These are phyloP conservation scores for Hippoglossus hippoglossus DNA, from an alignment of 2,797 vertebrate species.

Conservation along the genomic window DNA sequence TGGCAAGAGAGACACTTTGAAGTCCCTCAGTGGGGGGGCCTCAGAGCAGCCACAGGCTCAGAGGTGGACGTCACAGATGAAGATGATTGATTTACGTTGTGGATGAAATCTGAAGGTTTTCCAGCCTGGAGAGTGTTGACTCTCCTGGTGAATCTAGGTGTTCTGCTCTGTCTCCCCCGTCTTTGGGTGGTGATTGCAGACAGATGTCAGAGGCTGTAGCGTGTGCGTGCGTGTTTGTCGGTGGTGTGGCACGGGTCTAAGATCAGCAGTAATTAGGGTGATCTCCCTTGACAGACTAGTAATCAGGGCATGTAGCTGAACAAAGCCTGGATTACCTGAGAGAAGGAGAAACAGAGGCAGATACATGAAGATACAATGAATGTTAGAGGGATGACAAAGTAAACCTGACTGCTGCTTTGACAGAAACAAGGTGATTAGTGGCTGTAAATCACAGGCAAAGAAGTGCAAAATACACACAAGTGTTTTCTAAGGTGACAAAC, in stretches of 20 bases:
- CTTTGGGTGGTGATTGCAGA: slow-evolving; percentile 21
- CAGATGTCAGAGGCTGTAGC: slow-evolving; percentile 42
- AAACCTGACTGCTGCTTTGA: slow-evolving; percentile 10
- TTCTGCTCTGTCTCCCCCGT: background rate
- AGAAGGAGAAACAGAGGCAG: slow-evolving; percentile 37
- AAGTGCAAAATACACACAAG: background rate
- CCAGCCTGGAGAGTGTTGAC: background rate
- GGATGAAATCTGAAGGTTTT: background rate
- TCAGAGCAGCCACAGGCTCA: slow-evolving; percentile 27
- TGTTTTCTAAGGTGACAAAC: background rate
- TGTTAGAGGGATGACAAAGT: slow-evolving; percentile 2
- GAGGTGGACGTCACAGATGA: slow-evolving; percentile 17
- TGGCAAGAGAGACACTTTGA: slow-evolving; percentile 34
- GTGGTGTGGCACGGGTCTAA: slow-evolving; percentile 38
- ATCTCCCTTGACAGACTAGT: slow-evolving; percentile 73
- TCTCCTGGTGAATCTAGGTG: background rate
- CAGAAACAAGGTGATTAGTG: background rate
- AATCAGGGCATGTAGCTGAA: slow-evolving; percentile 62
- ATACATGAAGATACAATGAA: slow-evolving; percentile 27
- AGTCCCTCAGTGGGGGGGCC: slow-evolving; percentile 24
- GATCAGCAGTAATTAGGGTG: slow-evolving; percentile 76
- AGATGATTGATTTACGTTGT: slow-evolving; percentile 2
- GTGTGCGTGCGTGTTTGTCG: background rate
- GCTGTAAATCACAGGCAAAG: background rate
- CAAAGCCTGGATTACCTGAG: slow-evolving; percentile 77